phyloP scores from a whole-genome alignment of 1,140 invertebrate species.

The Nasonia vitripennis region DNA sequence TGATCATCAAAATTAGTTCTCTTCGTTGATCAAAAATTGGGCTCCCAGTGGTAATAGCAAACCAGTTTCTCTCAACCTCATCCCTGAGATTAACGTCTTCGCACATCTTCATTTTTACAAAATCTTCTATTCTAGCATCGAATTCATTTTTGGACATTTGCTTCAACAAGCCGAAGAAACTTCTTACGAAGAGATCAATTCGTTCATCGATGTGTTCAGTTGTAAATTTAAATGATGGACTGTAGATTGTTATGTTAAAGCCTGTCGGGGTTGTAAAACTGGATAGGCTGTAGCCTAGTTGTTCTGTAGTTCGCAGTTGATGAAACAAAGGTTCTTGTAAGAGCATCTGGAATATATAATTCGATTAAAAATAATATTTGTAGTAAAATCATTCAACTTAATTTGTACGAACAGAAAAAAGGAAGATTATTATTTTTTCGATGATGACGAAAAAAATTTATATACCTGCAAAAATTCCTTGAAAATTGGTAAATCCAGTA shows the following conservation, averaged over 20 bases:
- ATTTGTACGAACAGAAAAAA: too few species aligned
- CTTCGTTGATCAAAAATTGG: constrained; percentile 82
- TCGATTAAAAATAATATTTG: background rate
- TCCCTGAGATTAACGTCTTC: constrained; percentile 83
- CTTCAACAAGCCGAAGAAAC: constrained; percentile 79
- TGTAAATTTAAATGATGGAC: constrained; percentile 83
- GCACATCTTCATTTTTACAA: constrained; percentile 84
- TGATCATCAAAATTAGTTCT: constrained; percentile 74
- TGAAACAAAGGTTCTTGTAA: constrained; percentile 93
- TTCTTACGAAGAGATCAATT: constrained; percentile 84
- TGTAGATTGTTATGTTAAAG: constrained; percentile 83
- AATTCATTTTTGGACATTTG: constrained; percentile 80
- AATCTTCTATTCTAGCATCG: constrained; percentile 77
- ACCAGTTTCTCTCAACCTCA: constrained; percentile 84
- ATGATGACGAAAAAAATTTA: background rate
- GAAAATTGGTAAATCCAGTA: constrained; percentile 80
- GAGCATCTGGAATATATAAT: constrained; percentile 76
- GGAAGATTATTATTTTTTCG: too few species aligned
- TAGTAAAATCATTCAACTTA: too few species aligned
- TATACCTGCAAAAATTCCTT: constrained; percentile 85
- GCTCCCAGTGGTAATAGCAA: constrained; percentile 79
- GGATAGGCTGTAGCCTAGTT: constrained; percentile 89
- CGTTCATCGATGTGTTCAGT: constrained; percentile 83
- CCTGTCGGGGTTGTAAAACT: constrained; percentile 85
- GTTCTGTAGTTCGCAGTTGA: constrained; percentile 90